These are phyloP conservation scores for Phengaris alcon DNA, from an alignment of 2,888 invertebrate species.

Conservation along the genomic window DNA sequence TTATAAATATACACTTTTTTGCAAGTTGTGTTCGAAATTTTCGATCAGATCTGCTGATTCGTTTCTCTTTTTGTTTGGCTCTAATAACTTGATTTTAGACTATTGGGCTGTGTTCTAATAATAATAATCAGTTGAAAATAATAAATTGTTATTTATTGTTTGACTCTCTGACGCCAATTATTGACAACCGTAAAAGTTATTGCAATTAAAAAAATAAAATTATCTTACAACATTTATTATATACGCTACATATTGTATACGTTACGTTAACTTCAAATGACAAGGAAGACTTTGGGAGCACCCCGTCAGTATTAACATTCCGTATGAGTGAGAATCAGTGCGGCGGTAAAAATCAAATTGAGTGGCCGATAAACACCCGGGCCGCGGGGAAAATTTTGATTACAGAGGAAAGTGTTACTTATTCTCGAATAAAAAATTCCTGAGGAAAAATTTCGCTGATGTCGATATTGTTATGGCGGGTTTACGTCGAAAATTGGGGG, in stretches of 20 bases:
- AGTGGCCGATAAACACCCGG: constrained; percentile 73
- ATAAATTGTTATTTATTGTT: too few relatives aligned
- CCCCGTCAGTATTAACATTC: constrained; percentile 55
- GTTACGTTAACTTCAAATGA: background rate
- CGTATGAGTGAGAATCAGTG: constrained; percentile 64
- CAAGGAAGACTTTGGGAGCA: constrained; percentile 28
- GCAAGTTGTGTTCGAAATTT: constrained; percentile 43
- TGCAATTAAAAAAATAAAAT: too few relatives aligned
- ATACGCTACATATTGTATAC: too few relatives aligned
- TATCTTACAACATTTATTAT: too few relatives aligned
- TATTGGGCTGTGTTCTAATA: too few relatives aligned
- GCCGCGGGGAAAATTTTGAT: constrained; percentile 70
- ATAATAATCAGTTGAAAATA: too few relatives aligned
- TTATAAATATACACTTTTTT: constrained; percentile 38
- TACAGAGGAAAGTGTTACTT: constrained; percentile 76
- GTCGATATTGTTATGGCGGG: constrained; percentile 80
- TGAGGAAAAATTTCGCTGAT: constrained; percentile 72
- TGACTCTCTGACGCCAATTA: too few relatives aligned
- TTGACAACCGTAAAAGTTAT: too few relatives aligned
- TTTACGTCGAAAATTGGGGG: constrained; percentile 79
- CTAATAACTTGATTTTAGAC: background rate
- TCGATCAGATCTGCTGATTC: background rate
- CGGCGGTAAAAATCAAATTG: constrained; percentile 76
- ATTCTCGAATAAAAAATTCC: constrained; percentile 73
- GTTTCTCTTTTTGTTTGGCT: background rate